These are phyloP conservation scores for Platalea minor DNA, from an alignment of 2,797 vertebrate species.

Conservation along the genomic window DNA sequence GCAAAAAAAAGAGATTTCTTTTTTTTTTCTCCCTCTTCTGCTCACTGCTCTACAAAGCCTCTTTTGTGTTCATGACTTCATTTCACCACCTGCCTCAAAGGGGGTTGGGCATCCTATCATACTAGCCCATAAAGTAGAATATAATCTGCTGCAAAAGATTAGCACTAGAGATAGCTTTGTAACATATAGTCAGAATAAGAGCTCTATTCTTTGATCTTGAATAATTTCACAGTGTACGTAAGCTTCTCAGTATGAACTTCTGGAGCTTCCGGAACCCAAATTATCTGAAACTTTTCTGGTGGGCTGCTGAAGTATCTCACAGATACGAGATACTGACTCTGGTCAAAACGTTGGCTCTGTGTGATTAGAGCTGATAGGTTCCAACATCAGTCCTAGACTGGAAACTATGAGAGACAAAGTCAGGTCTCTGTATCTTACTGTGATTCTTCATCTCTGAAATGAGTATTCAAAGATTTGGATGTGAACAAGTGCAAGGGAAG, in stretches of 20 bases:
- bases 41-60: not conserved
- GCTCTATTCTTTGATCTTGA: not conserved
- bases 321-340: not conserved
- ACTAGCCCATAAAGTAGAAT: not conserved
- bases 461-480: not conserved
- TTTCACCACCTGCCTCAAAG: not conserved
- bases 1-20: not conserved
- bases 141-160: not conserved
- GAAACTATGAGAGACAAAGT: not conserved
- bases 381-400: not conserved
- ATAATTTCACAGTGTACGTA: not conserved
- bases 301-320: not conserved
- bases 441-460: not conserved
- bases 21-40: not conserved
- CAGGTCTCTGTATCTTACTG: not conserved
- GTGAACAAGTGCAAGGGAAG: not conserved
- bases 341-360: not conserved
- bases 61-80: not conserved
- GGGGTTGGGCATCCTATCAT: not conserved
- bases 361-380: not conserved
- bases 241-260: not conserved
- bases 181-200: not conserved
- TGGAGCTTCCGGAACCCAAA: not conserved
- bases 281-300: not conserved
- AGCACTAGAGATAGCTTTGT: not conserved